Conservation (phyloP, 1,140 invertebrate species). For the Leptinotarsa undecemlineata region DNA sequence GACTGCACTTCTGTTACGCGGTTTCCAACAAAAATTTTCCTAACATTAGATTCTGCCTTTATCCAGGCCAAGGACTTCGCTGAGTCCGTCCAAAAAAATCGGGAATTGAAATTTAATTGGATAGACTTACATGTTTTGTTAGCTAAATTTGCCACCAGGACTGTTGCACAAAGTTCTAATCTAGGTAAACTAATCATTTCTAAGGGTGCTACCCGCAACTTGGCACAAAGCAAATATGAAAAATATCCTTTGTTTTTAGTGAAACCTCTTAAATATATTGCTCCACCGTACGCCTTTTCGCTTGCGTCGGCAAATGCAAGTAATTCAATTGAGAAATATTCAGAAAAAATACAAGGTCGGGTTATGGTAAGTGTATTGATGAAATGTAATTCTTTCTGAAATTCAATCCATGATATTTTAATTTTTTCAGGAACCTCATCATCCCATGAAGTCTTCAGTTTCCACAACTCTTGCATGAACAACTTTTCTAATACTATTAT, state of each 20-base stretch:
- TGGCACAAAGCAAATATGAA: background rate
- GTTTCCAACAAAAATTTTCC: no score
- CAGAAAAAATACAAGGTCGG: background rate
- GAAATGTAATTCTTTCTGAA: slow-evolving; percentile 9
- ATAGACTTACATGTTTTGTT: background rate
- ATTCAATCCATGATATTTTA: slow-evolving; percentile 5
- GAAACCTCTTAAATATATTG: background rate
- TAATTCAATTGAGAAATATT: background rate
- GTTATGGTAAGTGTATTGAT: slow-evolving; percentile 1
- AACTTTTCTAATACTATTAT: slow-evolving; percentile 20
- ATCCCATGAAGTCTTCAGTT: background rate
- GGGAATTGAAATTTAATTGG: background rate
- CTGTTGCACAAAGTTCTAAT: no score
- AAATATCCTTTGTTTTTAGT: background rate
- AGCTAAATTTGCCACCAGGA: no score
- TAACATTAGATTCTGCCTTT: background rate
- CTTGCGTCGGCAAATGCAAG: no score
- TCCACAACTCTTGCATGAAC: slow-evolving; percentile 19
- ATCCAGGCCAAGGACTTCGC: no score
- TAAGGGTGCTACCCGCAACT: background rate
- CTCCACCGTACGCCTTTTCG: background rate
- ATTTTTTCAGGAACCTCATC: no score
- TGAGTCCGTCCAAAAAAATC: background rate
- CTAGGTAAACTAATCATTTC: background rate
- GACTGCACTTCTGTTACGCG: slow-evolving; percentile 1